Evolutionary conservation across 53 echinoderm and acorn worm species (phyloP).

Genomic region (Arbacia lixula): DNA sequence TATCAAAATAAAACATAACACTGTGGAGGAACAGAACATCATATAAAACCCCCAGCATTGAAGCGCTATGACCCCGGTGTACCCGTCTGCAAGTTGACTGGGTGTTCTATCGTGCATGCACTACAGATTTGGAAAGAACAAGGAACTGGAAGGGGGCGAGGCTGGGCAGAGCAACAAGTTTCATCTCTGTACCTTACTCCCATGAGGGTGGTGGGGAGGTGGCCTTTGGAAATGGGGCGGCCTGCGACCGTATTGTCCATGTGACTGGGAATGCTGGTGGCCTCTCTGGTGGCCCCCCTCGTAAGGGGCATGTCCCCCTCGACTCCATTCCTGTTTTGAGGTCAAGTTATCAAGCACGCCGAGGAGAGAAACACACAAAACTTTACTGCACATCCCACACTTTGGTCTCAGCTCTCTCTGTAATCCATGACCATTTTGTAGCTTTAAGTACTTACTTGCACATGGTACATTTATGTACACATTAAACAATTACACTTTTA

Average conservation of each 20-base stretch:
- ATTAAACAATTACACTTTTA: too few species aligned
- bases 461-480: too few species aligned
- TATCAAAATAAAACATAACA: too few species aligned
- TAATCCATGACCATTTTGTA: too few species aligned
- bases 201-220: conserved; percentile 63
- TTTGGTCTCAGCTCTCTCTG: too few species aligned
- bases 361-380: conserved; percentile 6
- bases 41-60: too few species aligned
- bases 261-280: conserved; percentile 69
- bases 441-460: too few species aligned
- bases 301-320: conserved; percentile 63
- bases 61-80: too few species aligned
- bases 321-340: conserved; percentile 77
- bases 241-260: conserved; percentile 75
- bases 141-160: background rate
- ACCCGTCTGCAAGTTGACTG: too few species aligned
- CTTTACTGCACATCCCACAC: too few species aligned
- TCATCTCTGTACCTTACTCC: conserved; percentile 31
- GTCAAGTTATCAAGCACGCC: background rate
- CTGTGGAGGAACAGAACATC: too few species aligned
- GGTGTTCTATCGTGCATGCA: conserved; percentile 21
- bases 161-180: conserved; percentile 46
- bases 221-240: conserved; percentile 84
- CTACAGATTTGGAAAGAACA: background rate
- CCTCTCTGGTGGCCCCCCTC: conserved; percentile 94